Percentiles rank a stretch among this genome's conserved stretches.
Conservation (phyloP, 2,888 invertebrate species). For the Pharmacophagus antenor region DNA sequence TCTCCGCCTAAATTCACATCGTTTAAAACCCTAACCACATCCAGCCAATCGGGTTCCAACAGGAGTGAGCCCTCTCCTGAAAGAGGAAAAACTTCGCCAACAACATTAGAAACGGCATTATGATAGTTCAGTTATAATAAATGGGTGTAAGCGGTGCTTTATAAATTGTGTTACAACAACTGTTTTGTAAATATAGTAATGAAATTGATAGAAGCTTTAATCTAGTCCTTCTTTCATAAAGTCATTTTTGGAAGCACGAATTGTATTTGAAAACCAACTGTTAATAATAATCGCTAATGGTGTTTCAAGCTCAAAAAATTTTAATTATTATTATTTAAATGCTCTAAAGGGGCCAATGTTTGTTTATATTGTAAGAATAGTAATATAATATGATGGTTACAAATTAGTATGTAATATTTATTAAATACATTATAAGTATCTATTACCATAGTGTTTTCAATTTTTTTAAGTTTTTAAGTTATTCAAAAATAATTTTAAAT, state of each 20-base stretch:
- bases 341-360: constrained; percentile 73
- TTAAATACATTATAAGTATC: constrained; percentile 61
- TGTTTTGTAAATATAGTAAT: constrained; percentile 54
- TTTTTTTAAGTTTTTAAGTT: constrained; percentile 77
- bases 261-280: constrained; percentile 53
- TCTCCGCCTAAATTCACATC: constrained; percentile 67
- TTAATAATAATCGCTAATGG: constrained; percentile 44
- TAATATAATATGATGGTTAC: constrained; percentile 58
- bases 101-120: constrained; percentile 84
- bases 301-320: constrained; percentile 55
- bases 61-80: constrained; percentile 63
- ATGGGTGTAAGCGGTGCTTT: constrained; percentile 58
- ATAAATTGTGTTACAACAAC: constrained; percentile 41
- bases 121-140: constrained; percentile 53
- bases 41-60: constrained; percentile 40
- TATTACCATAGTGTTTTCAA: constrained; percentile 68
- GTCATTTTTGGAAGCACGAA: constrained; percentile 64
- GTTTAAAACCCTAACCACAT: constrained; percentile 57
- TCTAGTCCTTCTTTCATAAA: constrained; percentile 75
- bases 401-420: constrained; percentile 74
- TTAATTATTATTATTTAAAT: constrained; percentile 42
- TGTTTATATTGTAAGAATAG: constrained; percentile 52
- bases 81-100: constrained; percentile 67
- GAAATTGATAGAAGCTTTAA: constrained; percentile 77
- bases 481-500: constrained; percentile 74